A percentile compares a stretch with the other conserved stretches of the same genome.
These are phyloP conservation scores for Lynx canadensis DNA, from an alignment of 2,113 vertebrate species.

Conservation along the genomic window DNA sequence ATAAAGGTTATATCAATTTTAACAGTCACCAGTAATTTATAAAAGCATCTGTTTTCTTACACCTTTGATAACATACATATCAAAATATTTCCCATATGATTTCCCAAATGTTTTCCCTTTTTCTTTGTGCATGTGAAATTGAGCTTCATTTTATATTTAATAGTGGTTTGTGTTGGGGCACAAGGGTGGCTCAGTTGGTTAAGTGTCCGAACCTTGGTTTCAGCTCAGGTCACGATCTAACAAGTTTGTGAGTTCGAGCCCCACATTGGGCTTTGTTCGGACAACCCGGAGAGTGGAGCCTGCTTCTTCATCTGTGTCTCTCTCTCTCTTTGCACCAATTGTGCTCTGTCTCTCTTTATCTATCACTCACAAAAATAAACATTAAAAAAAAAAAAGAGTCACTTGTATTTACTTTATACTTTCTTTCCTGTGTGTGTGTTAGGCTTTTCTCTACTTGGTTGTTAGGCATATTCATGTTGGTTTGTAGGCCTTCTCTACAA, in stretches of 20 bases:
- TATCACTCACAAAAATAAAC: too few species aligned
- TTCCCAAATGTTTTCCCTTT: not conserved
- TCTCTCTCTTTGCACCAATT: too few species aligned
- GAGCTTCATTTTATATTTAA: not conserved
- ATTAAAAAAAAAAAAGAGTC: too few species aligned
- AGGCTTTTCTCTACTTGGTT: not conserved
- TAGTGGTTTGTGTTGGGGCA: not conserved
- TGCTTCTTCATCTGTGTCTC: too few species aligned
- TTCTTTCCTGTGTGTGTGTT: not conserved
- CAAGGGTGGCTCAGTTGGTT: too few species aligned
- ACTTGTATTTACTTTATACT: not conserved
- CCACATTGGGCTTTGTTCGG: too few species aligned
- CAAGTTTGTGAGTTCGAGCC: too few species aligned
- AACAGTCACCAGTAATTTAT: not conserved
- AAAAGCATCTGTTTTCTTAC: not conserved
- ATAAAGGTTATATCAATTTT: not conserved
- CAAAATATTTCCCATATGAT: not conserved
- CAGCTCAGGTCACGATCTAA: too few species aligned
- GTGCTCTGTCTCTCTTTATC: too few species aligned
- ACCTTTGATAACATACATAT: not conserved
- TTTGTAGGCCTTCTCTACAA: not conserved
- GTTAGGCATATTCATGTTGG: not conserved
- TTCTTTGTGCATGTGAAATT: not conserved
- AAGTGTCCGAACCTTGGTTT: too few species aligned
- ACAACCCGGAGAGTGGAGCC: too few species aligned